These are phyloP conservation scores for Antechinus stuartii DNA, from an alignment of 2,113 vertebrate genomes.

Conservation along the genomic window DNA sequence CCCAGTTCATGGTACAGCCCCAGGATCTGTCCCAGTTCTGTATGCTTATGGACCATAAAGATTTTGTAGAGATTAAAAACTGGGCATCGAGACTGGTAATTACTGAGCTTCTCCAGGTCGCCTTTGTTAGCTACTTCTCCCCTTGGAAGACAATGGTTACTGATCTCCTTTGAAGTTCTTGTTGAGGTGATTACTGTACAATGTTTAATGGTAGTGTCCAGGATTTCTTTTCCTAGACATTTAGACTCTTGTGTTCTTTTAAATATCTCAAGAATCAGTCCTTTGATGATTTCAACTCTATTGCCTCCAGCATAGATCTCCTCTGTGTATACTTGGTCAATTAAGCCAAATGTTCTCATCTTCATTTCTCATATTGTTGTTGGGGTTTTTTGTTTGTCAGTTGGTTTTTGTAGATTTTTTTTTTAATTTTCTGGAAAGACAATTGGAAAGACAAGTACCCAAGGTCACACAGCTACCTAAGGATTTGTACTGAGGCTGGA, in stretches of 20 bases:
- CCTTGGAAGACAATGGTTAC: neutral
- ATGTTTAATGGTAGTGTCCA: neutral
- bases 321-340: neutral
- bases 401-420: no score
- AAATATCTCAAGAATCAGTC: neutral
- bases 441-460: no score
- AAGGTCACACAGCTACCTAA: no score
- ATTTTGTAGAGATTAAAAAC: neutral
- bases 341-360: neutral
- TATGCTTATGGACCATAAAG: neutral
- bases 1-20: neutral
- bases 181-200: neutral
- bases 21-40: neutral
- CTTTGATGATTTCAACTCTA: neutral
- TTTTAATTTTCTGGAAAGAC: no score
- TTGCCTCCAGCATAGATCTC: neutral
- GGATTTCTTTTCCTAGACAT: neutral
- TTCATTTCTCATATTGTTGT: neutral
- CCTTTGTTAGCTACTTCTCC: neutral
- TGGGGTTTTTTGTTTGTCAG: no score
- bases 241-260: neutral
- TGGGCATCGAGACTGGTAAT: neutral
- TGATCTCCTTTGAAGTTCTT: neutral
- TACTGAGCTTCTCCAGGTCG: neutral
- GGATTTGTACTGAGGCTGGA: no score